These are phyloP conservation scores for Trissoscelio sp. DNA, from an alignment of 2,888 invertebrate genomes.

Conservation along the genomic window DNA sequence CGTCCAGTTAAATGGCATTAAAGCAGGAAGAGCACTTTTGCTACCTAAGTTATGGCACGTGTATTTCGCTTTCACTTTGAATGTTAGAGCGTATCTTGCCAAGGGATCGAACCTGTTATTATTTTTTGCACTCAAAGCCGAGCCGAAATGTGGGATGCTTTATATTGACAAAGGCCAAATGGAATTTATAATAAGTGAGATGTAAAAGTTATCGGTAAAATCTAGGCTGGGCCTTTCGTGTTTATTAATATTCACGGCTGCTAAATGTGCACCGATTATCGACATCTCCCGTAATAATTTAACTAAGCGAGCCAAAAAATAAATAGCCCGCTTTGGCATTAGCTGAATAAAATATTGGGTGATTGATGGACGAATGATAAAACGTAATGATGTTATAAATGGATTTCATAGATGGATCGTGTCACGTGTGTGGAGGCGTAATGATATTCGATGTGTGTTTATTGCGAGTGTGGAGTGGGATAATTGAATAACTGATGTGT, in stretches of 20 bases:
- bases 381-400: slow-evolving; percentile 19
- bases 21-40: slow-evolving; percentile 34
- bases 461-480: not conserved
- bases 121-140: not conserved
- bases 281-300: not conserved
- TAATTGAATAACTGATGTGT: slow-evolving; percentile 15
- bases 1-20: slow-evolving; percentile 20
- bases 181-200: slow-evolving; percentile 7
- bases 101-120: slow-evolving; percentile 1
- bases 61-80: slow-evolving; percentile 29
- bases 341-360: slow-evolving; percentile 1
- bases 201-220: not conserved
- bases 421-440: not conserved
- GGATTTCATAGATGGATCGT: not conserved
- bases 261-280: slow-evolving; percentile 11
- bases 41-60: slow-evolving; percentile 34
- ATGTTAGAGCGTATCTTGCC: not conserved
- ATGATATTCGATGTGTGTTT: slow-evolving; percentile 1
- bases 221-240: not conserved
- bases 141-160: not conserved
- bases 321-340: not conserved
- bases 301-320: slow-evolving; percentile 8
- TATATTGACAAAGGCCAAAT: slow-evolving; percentile 22
- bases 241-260: slow-evolving; percentile 4
- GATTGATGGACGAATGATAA: slow-evolving; percentile 12